Evolutionary conservation across 2,113 vertebrate species (phyloP).

Genomic region (Chionodraco myersi): DNA sequence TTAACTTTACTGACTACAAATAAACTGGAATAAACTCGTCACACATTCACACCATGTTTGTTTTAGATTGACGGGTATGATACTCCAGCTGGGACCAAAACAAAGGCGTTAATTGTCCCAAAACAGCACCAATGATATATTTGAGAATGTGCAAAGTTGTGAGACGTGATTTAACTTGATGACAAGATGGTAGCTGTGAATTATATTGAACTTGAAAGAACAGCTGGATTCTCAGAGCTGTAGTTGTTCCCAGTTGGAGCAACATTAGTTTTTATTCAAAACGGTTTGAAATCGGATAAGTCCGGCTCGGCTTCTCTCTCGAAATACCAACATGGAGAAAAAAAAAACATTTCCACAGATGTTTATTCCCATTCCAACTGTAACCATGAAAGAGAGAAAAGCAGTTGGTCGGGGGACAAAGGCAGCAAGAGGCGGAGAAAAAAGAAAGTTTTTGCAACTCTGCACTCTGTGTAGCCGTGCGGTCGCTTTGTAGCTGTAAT

Average conservation of each 20-base stretch:
- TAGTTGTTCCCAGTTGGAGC: constrained; percentile 32
- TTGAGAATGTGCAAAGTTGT: constrained; percentile 5
- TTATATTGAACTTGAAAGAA: not conserved
- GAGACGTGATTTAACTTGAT: not conserved
- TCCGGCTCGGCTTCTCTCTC: constrained; percentile 8
- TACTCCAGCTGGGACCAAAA: not conserved
- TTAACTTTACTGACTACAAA: too few relatives aligned
- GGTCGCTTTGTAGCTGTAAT: constrained; percentile 79
- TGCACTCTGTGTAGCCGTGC: constrained; percentile 72
- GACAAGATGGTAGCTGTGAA: constrained; percentile 1
- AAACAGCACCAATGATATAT: not conserved
- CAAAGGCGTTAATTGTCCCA: not conserved
- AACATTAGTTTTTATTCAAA: constrained; percentile 42
- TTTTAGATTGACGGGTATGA: too few relatives aligned
- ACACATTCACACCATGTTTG: not conserved
- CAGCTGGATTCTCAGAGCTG: not conserved
- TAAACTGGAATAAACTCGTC: too few relatives aligned
- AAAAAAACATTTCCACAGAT: constrained; percentile 51
- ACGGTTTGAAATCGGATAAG: constrained; percentile 59
- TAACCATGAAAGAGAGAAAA: constrained; percentile 62
- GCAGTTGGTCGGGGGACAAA: constrained; percentile 23
- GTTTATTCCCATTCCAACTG: constrained; percentile 65
- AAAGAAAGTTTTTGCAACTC: constrained; percentile 67
- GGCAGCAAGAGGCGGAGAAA: not conserved
- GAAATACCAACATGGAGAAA: constrained; percentile 40